Conservation (phyloP, 2,888 invertebrate genomes). For the Andrena minutula region DNA sequence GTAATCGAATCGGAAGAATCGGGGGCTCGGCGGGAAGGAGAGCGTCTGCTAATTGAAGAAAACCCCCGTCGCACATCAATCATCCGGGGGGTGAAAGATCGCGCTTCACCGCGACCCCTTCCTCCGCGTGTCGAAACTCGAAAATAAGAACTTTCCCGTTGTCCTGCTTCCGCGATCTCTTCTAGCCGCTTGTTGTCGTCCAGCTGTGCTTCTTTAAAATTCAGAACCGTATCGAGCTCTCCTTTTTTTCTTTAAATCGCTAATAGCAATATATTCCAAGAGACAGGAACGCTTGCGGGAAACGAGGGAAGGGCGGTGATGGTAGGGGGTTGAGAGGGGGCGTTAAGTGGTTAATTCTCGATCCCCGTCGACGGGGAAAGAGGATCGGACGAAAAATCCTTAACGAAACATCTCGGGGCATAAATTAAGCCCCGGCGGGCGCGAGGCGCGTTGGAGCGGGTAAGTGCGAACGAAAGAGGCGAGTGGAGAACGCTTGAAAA, state of each 20-base stretch:
- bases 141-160: slow-evolving; percentile 35
- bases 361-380: slow-evolving; percentile 8
- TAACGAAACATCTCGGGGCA: slow-evolving; percentile 72
- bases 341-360: slow-evolving; percentile 60
- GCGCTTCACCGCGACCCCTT: slow-evolving; percentile 22
- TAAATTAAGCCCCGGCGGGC: slow-evolving; percentile 66
- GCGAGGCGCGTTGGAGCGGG: slow-evolving; percentile 42
- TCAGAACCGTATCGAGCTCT: background rate
- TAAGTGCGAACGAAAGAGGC: slow-evolving; percentile 55
- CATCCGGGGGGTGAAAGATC: slow-evolving; percentile 56
- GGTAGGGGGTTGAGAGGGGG: slow-evolving; percentile 30
- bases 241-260: background rate
- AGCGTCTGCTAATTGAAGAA: slow-evolving; percentile 73
- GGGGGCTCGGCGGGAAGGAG: slow-evolving; percentile 17
- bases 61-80: slow-evolving; percentile 68
- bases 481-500: slow-evolving; percentile 58
- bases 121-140: background rate
- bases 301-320: slow-evolving; percentile 17
- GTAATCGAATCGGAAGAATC: slow-evolving; percentile 70
- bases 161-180: slow-evolving; percentile 22
- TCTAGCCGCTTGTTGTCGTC: background rate
- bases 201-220: background rate
- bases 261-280: background rate
- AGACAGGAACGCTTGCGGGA: background rate
- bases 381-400: slow-evolving; percentile 64